Conservation (phyloP, 1,140 invertebrate species). For the Bombus fervidus region DNA sequence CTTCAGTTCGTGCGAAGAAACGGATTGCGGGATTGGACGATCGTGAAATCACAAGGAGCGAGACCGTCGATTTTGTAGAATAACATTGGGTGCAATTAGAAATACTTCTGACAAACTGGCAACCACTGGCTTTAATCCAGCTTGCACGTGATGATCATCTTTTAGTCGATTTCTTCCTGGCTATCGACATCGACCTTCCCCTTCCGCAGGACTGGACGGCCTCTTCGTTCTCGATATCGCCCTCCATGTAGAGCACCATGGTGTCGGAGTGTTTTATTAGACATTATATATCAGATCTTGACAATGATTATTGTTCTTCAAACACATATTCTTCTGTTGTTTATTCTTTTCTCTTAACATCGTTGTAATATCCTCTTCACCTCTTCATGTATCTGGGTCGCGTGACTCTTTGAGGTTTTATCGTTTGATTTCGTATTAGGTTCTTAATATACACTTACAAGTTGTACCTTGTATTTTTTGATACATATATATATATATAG, state of each 20-base stretch:
- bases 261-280: neutral
- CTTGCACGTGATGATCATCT: neutral
- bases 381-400: neutral
- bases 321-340: neutral
- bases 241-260: neutral
- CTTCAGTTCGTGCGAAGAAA: neutral
- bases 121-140: neutral
- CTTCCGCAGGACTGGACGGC: neutral
- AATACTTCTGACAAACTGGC: neutral
- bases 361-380: conserved; percentile 5
- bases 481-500: neutral
- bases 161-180: neutral
- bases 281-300: neutral
- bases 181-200: neutral
- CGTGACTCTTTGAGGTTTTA: neutral
- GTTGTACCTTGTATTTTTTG: neutral
- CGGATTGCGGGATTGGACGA: neutral
- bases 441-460: neutral
- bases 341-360: neutral
- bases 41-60: neutral
- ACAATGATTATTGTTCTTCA: neutral
- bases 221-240: neutral
- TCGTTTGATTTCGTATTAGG: neutral
- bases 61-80: neutral
- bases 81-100: conserved; percentile 12